Evolutionary conservation across 2,113 vertebrate genomes (phyloP).

Genomic region (Hassar affinis): DNA sequence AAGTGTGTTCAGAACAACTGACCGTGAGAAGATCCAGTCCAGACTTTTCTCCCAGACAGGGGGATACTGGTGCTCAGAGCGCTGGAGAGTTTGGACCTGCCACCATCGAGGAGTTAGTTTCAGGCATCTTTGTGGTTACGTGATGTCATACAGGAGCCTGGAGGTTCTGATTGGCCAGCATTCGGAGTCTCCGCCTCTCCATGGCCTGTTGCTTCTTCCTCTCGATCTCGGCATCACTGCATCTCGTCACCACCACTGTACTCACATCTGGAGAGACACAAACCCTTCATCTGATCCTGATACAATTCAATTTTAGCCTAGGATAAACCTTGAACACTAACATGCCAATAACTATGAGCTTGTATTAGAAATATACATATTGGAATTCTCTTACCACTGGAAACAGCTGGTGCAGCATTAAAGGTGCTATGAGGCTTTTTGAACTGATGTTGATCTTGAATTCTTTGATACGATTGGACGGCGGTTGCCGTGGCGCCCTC

Average conservation of each 20-base stretch:
- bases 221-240: conserved; percentile 88
- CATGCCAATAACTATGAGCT: background rate
- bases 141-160: conserved; percentile 54
- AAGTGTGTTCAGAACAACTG: background rate
- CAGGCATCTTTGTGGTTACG: background rate
- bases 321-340: too few relatives aligned
- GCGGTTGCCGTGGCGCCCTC: background rate
- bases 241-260: conserved; percentile 66
- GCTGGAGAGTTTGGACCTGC: background rate
- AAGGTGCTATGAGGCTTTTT: conserved; percentile 64
- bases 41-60: background rate
- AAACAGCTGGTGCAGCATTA: conserved; percentile 56
- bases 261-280: conserved; percentile 61
- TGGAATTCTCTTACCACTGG: conserved; percentile 28
- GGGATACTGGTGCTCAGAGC: background rate
- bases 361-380: background rate
- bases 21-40: background rate
- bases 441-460: conserved; percentile 14
- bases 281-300: background rate
- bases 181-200: conserved; percentile 76
- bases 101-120: background rate
- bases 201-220: conserved; percentile 88
- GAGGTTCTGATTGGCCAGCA: conserved; percentile 64
- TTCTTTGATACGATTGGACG: conserved; percentile 28
- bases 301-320: background rate